phyloP scores from a whole-genome alignment of 2,888 invertebrate genomes.

The Tenthredo amoena region DNA sequence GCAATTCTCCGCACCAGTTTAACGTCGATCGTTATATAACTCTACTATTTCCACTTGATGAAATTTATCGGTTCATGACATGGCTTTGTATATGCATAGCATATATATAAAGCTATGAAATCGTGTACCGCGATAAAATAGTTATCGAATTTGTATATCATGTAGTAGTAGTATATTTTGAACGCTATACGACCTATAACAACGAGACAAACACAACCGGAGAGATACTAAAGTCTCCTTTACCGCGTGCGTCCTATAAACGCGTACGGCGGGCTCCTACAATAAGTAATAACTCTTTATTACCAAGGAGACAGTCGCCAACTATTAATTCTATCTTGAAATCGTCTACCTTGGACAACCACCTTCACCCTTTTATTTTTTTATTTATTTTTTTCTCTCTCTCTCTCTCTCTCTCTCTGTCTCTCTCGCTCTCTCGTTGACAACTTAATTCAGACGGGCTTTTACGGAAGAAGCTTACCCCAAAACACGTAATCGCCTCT shows the following conservation, averaged over 20 bases:
- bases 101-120: slow-evolving; percentile 12
- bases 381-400: no score
- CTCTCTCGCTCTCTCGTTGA: slow-evolving; percentile 35
- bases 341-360: background rate
- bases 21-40: slow-evolving; percentile 26
- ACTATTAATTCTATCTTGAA: slow-evolving; percentile 24
- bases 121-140: slow-evolving; percentile 14
- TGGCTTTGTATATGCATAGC: background rate
- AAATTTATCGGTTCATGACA: slow-evolving; percentile 33
- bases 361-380: no score
- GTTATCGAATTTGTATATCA: background rate
- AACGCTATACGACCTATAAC: background rate
- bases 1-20: slow-evolving; percentile 30
- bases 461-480: slow-evolving; percentile 5
- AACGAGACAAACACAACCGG: background rate
- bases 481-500: slow-evolving; percentile 35
- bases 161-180: background rate
- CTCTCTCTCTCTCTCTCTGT: background rate
- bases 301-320: slow-evolving; percentile 13
- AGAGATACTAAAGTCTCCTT: background rate
- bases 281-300: slow-evolving; percentile 32
- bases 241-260: background rate
- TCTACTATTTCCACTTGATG: slow-evolving; percentile 26
- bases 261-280: background rate
- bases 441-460: slow-evolving; percentile 42